Evolutionary conservation across 2,888 invertebrate genomes (phyloP).

Genomic region (Hofmannophila pseudospretella): DNA sequence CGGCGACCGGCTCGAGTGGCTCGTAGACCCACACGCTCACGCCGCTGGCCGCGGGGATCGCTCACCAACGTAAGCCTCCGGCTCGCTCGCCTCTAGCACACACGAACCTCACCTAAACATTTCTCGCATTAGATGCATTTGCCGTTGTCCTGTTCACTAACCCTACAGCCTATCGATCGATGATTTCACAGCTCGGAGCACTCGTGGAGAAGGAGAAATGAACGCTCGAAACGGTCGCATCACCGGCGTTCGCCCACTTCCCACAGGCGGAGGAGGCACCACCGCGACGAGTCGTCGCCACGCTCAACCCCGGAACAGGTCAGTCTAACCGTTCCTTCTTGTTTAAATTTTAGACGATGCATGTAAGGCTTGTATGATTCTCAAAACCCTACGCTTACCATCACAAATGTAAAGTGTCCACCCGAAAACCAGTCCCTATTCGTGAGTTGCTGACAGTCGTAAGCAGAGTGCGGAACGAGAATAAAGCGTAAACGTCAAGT

Average conservation of each 20-base stretch:
- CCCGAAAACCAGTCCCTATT: constrained; percentile 53
- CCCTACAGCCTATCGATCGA: constrained; percentile 75
- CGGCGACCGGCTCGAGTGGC: constrained; percentile 48
- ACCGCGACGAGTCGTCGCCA: constrained; percentile 68
- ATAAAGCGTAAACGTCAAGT: constrained; percentile 66
- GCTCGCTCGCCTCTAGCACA: constrained; percentile 32
- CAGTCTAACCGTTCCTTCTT: constrained; percentile 52
- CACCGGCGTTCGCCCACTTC: constrained; percentile 89
- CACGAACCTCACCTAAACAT: constrained; percentile 54
- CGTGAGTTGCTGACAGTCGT: constrained; percentile 37
- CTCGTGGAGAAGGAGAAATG: constrained; percentile 87
- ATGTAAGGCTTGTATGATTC: constrained; percentile 43
- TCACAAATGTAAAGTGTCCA: constrained; percentile 57
- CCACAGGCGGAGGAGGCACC: constrained; percentile 83
- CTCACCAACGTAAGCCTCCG: constrained; percentile 60
- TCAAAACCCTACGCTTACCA: constrained; percentile 49
- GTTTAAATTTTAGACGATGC: constrained; percentile 37
- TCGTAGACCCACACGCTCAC: constrained; percentile 54
- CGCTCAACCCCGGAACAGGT: constrained; percentile 73
- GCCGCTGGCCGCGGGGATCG: constrained; percentile 46
- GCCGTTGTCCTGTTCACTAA: constrained; percentile 56
- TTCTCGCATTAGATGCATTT: constrained; percentile 30
- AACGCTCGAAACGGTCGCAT: constrained; percentile 91
- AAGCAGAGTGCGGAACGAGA: constrained; percentile 66
- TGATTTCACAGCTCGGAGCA: constrained; percentile 85